A percentile compares a stretch with the other conserved stretches of the same genome.
These are phyloP conservation scores for Empis stercorea DNA, from an alignment of 2,888 invertebrate genomes.

Conservation along the genomic window DNA sequence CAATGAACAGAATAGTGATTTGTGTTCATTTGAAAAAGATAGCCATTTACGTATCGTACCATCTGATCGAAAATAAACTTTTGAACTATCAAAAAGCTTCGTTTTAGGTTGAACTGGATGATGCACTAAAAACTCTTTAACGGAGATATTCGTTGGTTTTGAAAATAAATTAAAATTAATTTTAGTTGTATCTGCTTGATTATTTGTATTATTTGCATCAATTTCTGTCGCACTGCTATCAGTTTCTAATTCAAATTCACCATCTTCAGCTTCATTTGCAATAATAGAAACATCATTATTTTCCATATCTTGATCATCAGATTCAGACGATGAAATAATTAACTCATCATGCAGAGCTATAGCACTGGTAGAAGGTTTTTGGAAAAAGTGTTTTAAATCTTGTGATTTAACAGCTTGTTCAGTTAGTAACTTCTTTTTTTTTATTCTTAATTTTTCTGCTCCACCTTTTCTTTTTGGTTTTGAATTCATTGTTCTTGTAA, in stretches of 20 bases:
- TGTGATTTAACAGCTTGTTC: conserved; percentile 2
- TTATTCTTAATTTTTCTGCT: conserved; percentile 4
- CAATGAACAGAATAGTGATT: not conserved
- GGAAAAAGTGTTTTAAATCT: conserved; percentile 1
- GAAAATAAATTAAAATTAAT: conserved; percentile 1
- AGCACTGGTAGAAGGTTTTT: conserved; percentile 4
- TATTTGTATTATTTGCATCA: not conserved
- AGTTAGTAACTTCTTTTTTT: conserved; percentile 1
- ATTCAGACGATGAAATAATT: conserved; percentile 4
- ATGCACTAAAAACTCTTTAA: not conserved
- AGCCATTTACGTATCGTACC: not conserved
- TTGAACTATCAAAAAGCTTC: not conserved
- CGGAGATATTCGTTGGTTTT: not conserved
- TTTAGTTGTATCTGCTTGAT: not conserved
- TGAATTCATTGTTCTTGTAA: conserved; percentile 2
- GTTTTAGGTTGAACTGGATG: not conserved
- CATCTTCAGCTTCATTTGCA: not conserved
- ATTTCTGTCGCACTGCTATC: not conserved
- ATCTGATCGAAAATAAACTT: not conserved
- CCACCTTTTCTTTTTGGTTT: conserved; percentile 4
- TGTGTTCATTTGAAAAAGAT: not conserved
- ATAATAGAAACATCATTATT: conserved; percentile 1
- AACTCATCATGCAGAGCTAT: conserved; percentile 1
- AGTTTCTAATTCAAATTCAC: not conserved
- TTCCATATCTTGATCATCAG: conserved; percentile 3